phyloP scores from a whole-genome alignment of 2,797 vertebrate genomes.

The Champsocephalus esox region DNA sequence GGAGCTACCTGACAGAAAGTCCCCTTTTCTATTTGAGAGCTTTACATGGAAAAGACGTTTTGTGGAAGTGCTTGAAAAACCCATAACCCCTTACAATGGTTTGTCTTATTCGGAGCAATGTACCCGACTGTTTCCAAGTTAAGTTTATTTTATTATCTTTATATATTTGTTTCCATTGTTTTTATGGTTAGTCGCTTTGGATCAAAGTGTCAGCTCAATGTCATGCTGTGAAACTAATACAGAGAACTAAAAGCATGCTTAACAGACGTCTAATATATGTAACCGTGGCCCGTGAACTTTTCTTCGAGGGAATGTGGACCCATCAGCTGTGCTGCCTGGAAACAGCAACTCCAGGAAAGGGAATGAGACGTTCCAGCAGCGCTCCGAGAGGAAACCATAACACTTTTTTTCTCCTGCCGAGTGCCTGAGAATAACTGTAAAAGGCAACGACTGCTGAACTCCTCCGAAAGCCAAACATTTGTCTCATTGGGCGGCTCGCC shows the following conservation, averaged over 20 bases:
- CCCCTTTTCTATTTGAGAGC: not conserved
- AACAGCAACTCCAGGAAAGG: constrained; percentile 65
- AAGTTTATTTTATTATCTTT: too few species aligned
- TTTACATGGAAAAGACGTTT: too few species aligned
- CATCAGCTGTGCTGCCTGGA: constrained; percentile 15
- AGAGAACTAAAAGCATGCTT: not conserved
- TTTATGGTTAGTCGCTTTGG: too few species aligned
- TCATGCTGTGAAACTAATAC: not conserved
- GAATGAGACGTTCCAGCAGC: constrained; percentile 54
- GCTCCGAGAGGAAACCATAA: constrained; percentile 42
- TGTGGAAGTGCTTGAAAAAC: too few species aligned
- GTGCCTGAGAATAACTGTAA: constrained; percentile 75
- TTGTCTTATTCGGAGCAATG: too few species aligned
- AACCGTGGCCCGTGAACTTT: not conserved
- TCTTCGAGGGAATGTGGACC: constrained; percentile 20
- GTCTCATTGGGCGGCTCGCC: constrained; percentile 55
- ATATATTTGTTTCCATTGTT: too few species aligned
- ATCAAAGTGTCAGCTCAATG: too few species aligned
- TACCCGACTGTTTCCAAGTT: too few species aligned
- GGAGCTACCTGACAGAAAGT: not conserved
- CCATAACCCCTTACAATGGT: too few species aligned
- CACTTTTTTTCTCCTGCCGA: constrained; percentile 46
- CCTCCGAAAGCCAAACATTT: constrained; percentile 69
- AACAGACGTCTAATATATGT: not conserved
- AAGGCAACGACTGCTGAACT: constrained; percentile 76